These are phyloP conservation scores for Eupithecia dodoneata DNA, from an alignment of 2,888 invertebrate genomes.

Conservation along the genomic window DNA sequence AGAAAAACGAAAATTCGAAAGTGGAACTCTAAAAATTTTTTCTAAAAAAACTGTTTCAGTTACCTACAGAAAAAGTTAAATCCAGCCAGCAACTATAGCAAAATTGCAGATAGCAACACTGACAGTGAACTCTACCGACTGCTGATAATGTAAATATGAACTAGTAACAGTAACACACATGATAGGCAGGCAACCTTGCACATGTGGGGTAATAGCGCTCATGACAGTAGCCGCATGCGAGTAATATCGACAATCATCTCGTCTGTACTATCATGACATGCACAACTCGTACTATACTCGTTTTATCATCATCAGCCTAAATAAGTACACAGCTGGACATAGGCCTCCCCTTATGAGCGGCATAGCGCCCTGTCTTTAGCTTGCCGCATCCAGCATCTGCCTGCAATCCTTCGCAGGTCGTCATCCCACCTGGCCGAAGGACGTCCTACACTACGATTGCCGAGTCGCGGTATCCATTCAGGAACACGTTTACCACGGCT, in stretches of 20 bases:
- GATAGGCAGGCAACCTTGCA: conserved; percentile 18
- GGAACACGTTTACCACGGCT: no score
- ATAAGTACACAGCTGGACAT: no score
- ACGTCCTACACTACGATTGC: no score
- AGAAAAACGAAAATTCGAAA: not conserved
- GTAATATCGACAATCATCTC: conserved; percentile 17
- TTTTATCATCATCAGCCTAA: no score
- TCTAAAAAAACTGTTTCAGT: not conserved
- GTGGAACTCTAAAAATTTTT: not conserved
- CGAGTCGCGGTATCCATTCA: no score
- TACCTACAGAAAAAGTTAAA: not conserved
- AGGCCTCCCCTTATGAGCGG: no score
- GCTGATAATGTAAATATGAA: conserved; percentile 1
- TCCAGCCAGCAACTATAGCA: not conserved
- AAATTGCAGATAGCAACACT: conserved; percentile 1
- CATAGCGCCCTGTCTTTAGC: no score
- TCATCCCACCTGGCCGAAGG: no score
- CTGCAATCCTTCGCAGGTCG: no score
- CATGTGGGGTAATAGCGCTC: conserved; percentile 24
- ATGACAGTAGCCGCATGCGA: conserved; percentile 15
- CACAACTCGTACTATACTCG: no score
- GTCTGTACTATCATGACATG: no score
- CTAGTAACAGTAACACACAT: conserved; percentile 3
- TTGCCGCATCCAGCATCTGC: no score
- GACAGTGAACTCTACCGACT: not conserved